Evolutionary conservation across 2,888 invertebrate genomes (phyloP).

Genomic region (Ophion costatus): DNA sequence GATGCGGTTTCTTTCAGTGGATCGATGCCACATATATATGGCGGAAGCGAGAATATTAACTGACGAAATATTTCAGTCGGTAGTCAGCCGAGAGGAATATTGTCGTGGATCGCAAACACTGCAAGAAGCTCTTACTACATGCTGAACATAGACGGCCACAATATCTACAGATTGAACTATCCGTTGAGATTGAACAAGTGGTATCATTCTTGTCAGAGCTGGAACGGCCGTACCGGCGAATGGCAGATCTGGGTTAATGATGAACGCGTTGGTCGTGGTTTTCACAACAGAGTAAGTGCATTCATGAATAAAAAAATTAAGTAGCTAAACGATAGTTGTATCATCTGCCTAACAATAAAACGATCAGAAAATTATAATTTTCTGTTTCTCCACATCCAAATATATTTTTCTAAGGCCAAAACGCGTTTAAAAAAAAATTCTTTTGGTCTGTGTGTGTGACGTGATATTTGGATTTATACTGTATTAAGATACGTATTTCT

Average conservation of each 20-base stretch:
- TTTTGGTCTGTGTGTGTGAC: not conserved
- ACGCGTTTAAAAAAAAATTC: not conserved
- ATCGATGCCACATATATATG: not conserved
- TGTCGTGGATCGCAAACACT: constrained; percentile 92
- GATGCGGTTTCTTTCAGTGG: not conserved
- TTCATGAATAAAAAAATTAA: not conserved
- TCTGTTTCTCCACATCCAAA: not conserved
- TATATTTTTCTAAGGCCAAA: not conserved
- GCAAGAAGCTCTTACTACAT: constrained; percentile 92
- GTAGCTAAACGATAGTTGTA: not conserved
- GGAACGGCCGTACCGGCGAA: constrained; percentile 95
- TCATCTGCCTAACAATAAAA: not conserved
- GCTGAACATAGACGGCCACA: constrained; percentile 92
- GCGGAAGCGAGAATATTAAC: not conserved
- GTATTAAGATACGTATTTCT: not conserved
- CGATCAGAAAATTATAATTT: not conserved
- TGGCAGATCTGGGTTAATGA: constrained; percentile 96
- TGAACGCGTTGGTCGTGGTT: constrained; percentile 93
- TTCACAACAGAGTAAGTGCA: constrained; percentile 91
- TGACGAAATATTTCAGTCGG: constrained; percentile 85
- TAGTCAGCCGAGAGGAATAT: constrained; percentile 90
- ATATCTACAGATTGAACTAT: constrained; percentile 90
- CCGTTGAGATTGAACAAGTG: constrained; percentile 89
- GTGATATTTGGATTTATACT: not conserved
- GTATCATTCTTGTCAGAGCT: constrained; percentile 95